These are phyloP conservation scores for Drosophila gunungcola DNA, from an alignment of 1,140 invertebrate genomes.

Conservation along the genomic window DNA sequence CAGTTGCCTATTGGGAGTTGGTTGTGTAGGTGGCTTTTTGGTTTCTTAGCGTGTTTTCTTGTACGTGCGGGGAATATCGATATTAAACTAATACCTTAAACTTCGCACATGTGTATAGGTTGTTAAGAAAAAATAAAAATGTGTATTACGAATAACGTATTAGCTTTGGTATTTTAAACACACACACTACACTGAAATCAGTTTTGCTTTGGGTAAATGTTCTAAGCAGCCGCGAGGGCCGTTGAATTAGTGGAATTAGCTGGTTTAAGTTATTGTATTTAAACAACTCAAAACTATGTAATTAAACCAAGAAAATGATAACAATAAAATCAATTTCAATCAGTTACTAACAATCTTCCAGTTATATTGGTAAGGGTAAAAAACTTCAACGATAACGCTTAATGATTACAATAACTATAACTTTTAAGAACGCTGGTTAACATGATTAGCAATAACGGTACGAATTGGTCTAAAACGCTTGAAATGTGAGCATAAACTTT, in stretches of 20 bases:
- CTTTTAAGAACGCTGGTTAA: conserved; percentile 64
- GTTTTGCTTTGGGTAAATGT: conserved; percentile 26
- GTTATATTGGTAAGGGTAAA: conserved; percentile 51
- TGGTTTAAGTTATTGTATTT: conserved; percentile 52
- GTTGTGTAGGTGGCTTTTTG: conserved; percentile 60
- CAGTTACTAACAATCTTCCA: conserved; percentile 73
- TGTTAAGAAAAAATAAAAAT: conserved; percentile 61
- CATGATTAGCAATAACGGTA: conserved; percentile 65
- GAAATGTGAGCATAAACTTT: conserved; percentile 19
- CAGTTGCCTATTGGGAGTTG: conserved; percentile 22
- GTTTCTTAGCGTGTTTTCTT: conserved; percentile 36
- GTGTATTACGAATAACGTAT: conserved; percentile 49
- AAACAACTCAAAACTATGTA: conserved; percentile 64
- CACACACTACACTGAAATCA: conserved; percentile 80
- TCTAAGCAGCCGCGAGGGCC: conserved; percentile 50
- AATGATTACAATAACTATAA: conserved; percentile 66
- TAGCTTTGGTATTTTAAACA: conserved; percentile 60
- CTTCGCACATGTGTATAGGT: conserved; percentile 84
- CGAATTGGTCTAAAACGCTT: conserved; percentile 45
- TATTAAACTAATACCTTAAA: conserved; percentile 60
- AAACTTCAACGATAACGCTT: conserved; percentile 67
- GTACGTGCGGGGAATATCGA: conserved; percentile 55
- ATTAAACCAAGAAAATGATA: conserved; percentile 65
- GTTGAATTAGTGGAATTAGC: conserved; percentile 79
- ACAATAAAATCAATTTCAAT: conserved; percentile 55